A percentile compares a stretch with the other conserved stretches of the same genome.
phyloP scores from a whole-genome alignment of 2,888 invertebrate genomes.

The Melitaea athalia region DNA sequence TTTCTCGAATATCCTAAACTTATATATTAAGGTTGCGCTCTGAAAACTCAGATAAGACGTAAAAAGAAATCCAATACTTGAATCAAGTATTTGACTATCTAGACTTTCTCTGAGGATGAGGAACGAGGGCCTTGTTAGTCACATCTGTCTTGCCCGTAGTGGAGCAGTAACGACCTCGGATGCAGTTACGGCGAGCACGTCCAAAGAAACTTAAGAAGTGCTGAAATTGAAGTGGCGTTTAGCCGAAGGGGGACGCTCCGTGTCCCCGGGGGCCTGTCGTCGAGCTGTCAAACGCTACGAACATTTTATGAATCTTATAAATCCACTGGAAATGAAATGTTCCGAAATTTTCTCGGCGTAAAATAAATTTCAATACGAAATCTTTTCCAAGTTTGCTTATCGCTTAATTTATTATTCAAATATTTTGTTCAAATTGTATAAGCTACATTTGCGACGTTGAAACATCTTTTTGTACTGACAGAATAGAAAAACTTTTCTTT shows the following conservation, averaged over 20 bases:
- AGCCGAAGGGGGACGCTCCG: background rate
- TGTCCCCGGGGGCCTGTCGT: background rate
- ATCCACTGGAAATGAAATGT: background rate
- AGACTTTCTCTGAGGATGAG: slow-evolving; percentile 16
- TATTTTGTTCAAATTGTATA: too few species aligned
- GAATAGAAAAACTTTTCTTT: too few species aligned
- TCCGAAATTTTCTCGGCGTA: background rate
- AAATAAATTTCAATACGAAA: background rate
- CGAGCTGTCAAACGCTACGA: background rate
- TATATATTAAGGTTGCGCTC: too few species aligned
- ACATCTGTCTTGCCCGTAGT: slow-evolving; percentile 24
- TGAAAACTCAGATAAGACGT: background rate
- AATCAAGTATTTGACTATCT: background rate
- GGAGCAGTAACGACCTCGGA: slow-evolving; percentile 9
- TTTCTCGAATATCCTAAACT: too few species aligned
- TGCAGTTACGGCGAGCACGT: slow-evolving; percentile 1
- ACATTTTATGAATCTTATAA: background rate
- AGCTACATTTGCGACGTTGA: too few species aligned
- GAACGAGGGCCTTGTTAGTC: slow-evolving; percentile 29
- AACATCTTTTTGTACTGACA: too few species aligned
- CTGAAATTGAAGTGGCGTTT: slow-evolving; percentile 4
- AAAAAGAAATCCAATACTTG: background rate
- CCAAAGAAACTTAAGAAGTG: background rate
- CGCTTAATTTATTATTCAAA: too few species aligned
- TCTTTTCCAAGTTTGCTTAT: background rate